Evolutionary conservation across 2,113 vertebrate genomes (phyloP).

Genomic region (Onychostruthus taczanowskii): DNA sequence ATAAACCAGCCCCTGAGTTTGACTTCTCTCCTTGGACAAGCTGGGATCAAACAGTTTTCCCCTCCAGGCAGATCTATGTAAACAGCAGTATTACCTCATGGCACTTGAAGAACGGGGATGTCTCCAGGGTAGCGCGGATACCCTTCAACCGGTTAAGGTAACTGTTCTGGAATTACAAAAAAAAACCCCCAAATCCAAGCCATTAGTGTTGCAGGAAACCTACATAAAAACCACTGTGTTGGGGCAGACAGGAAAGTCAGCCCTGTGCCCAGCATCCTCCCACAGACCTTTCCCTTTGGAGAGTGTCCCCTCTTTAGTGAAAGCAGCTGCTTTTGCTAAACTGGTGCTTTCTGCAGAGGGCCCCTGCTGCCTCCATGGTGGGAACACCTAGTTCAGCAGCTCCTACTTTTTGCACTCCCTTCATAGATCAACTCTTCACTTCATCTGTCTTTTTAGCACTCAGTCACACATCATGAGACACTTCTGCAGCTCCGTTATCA

Average conservation of each 20-base stretch:
- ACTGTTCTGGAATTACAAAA: constrained; percentile 73
- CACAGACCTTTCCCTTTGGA: not conserved
- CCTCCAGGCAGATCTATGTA: not conserved
- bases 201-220: not conserved
- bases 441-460: not conserved
- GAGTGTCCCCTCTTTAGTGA: not conserved
- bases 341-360: not conserved
- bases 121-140: constrained; percentile 84
- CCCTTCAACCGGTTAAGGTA: constrained; percentile 88
- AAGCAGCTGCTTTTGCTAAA: not conserved
- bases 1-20: not conserved
- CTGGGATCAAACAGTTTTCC: not conserved
- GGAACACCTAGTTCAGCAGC: not conserved
- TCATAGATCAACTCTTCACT: not conserved
- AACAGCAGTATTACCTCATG: constrained; percentile 84
- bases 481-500: not conserved
- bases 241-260: not conserved
- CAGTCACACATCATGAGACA: not conserved
- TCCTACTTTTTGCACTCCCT: not conserved
- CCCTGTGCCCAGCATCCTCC: not conserved
- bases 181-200: not conserved
- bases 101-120: constrained; percentile 90
- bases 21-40: not conserved
- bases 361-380: accelerated
- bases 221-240: not conserved